Percentiles rank a stretch among this genome's conserved stretches.
These are phyloP conservation scores for Teinopalpus imperialis DNA, from an alignment of 2,888 invertebrate species.

Conservation along the genomic window DNA sequence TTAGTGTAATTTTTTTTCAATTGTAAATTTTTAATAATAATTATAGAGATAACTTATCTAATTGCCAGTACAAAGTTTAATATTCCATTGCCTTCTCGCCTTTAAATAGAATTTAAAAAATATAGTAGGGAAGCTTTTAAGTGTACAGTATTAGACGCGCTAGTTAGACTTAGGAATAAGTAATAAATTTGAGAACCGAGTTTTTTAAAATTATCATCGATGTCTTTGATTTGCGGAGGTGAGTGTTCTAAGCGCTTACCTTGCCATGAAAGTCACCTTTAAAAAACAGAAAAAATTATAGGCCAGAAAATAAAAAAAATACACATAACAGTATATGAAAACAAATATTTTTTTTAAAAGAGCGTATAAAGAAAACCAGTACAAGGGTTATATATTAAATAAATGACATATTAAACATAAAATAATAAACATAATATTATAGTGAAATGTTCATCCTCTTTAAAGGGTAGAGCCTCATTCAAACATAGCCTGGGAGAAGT, in stretches of 20 bases:
- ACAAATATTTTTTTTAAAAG: no score
- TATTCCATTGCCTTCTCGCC: slow-evolving; percentile 74
- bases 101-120: slow-evolving; percentile 47
- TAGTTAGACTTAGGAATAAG: slow-evolving; percentile 52
- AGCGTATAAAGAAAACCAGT: no score
- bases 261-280: slow-evolving; percentile 34
- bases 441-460: slow-evolving; percentile 14
- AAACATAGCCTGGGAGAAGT: slow-evolving; percentile 3
- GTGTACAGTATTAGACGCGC: slow-evolving; percentile 60
- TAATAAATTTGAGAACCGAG: slow-evolving; percentile 38
- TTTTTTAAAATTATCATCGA: slow-evolving; percentile 50
- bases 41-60: slow-evolving; percentile 52
- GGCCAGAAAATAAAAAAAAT: no score
- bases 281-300: no score
- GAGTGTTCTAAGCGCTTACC: slow-evolving; percentile 45
- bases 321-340: no score
- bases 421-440: no score
- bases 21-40: slow-evolving; percentile 43
- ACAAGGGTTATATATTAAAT: no score
- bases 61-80: slow-evolving; percentile 77
- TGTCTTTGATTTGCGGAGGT: slow-evolving; percentile 78
- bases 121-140: slow-evolving; percentile 55
- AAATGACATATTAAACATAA: no score
- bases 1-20: slow-evolving; percentile 76
- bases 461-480: slow-evolving; percentile 6